These are phyloP conservation scores for Idris sp. DNA, from an alignment of 1,140 invertebrate species.

Conservation along the genomic window DNA sequence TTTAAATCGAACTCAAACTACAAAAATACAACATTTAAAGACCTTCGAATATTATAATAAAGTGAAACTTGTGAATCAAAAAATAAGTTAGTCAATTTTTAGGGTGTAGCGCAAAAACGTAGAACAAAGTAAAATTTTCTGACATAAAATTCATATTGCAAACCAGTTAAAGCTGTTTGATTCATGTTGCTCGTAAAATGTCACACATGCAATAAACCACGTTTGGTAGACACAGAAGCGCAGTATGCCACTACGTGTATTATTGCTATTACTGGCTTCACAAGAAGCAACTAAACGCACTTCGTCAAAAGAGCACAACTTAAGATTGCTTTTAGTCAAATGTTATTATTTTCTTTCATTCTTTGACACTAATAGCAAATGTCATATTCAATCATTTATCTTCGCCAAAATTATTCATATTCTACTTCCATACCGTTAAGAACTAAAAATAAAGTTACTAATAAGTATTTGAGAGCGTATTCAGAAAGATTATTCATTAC, in stretches of 20 bases:
- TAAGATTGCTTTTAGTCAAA: no score
- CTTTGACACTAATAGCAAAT: slow-evolving; percentile 20
- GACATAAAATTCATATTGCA: slow-evolving; percentile 39
- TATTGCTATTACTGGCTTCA: slow-evolving; percentile 47
- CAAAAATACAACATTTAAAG: no score
- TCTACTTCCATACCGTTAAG: no score
- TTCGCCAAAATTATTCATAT: slow-evolving; percentile 9
- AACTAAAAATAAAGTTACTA: no score
- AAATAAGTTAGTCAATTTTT: slow-evolving; percentile 8
- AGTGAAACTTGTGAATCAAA: slow-evolving; percentile 4
- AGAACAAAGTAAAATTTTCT: slow-evolving; percentile 32
- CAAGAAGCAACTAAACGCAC: slow-evolving; percentile 29
- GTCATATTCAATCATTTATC: slow-evolving; percentile 21
- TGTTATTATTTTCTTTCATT: slow-evolving; percentile 25
- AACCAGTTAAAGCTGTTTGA: slow-evolving; percentile 34
- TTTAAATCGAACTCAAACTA: no score
- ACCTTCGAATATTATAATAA: no score
- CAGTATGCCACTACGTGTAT: slow-evolving; percentile 29
- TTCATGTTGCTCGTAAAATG: slow-evolving; percentile 43
- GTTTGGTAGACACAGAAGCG: slow-evolving; percentile 20
- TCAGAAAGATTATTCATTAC: no score
- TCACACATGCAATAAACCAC: slow-evolving; percentile 40
- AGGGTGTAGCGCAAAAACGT: no score
- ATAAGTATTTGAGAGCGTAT: no score
- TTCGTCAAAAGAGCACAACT: slow-evolving; percentile 18